phyloP scores from a whole-genome alignment of 2,113 vertebrate species.

The Edolisoma coerulescens region DNA sequence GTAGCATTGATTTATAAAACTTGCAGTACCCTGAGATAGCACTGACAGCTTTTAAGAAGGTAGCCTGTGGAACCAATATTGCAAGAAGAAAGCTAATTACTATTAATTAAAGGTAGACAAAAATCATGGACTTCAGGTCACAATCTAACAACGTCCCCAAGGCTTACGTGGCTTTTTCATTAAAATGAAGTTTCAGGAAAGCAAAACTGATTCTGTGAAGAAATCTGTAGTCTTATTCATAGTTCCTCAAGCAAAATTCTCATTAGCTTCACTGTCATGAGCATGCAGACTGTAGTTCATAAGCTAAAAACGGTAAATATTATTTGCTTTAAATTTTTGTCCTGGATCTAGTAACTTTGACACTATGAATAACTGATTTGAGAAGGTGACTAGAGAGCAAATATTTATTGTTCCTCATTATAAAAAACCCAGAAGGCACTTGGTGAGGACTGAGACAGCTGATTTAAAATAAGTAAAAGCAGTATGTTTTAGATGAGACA shows the following conservation, averaged over 20 bases:
- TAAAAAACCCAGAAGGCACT: not conserved
- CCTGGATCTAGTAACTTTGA: not conserved
- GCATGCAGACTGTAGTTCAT: not conserved
- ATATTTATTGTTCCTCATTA: not conserved
- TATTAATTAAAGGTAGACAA: not conserved
- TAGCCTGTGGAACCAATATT: not conserved
- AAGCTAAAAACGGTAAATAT: not conserved
- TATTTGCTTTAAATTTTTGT: not conserved
- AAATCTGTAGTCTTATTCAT: not conserved
- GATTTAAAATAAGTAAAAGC: not conserved
- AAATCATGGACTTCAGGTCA: not conserved
- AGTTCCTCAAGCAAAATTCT: conserved; percentile 10
- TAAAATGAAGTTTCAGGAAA: not conserved
- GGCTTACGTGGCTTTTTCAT: not conserved
- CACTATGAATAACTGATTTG: not conserved
- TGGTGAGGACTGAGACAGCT: not conserved
- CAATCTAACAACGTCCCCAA: not conserved
- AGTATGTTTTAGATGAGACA: not conserved
- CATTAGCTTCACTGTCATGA: conserved; percentile 2
- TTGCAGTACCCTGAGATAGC: not conserved
- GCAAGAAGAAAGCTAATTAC: not conserved
- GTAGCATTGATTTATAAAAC: not conserved
- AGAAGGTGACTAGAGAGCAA: not conserved
- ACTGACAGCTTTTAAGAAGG: not conserved
- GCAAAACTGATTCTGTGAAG: conserved; percentile 4